phyloP scores from a whole-genome alignment of 1,140 invertebrate species.

The Heliconius melpomene region DNA sequence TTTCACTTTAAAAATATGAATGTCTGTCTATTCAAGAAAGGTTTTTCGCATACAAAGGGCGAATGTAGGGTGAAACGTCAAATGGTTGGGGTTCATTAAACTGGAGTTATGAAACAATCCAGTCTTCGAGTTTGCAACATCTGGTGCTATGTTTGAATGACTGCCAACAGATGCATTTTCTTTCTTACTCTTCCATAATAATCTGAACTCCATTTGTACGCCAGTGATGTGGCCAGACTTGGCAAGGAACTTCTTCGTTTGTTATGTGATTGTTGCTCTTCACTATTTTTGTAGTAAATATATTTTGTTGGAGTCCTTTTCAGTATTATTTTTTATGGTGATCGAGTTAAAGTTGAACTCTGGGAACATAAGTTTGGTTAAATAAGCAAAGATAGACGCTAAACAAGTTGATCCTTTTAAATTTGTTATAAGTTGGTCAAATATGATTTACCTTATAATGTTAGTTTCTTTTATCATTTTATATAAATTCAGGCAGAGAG shows the following conservation, averaged over 20 bases:
- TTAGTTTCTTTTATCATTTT: too few relatives aligned
- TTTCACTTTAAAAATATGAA: conserved; percentile 17
- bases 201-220: conserved; percentile 52
- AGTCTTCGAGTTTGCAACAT: conserved; percentile 49
- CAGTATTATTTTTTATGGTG: not conserved
- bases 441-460: too few relatives aligned
- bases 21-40: conserved; percentile 1
- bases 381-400: too few relatives aligned
- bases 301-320: not conserved
- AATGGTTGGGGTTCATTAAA: conserved; percentile 27
- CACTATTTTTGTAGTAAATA: not conserved
- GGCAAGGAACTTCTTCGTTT: conserved; percentile 33
- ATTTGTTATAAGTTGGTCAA: too few relatives aligned
- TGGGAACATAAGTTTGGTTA: too few relatives aligned
- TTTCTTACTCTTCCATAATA: conserved; percentile 53
- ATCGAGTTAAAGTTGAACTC: not conserved
- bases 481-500: too few relatives aligned
- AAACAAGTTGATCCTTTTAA: too few relatives aligned
- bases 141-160: conserved; percentile 58
- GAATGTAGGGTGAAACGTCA: conserved; percentile 26
- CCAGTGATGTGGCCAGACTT: conserved; percentile 42
- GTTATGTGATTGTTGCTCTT: conserved; percentile 18
- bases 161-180: conserved; percentile 66
- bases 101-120: conserved; percentile 41
- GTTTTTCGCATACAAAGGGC: conserved; percentile 15